Percentiles rank a stretch among this genome's conserved stretches.
phyloP scores from a whole-genome alignment of 2,888 invertebrate species.

The Erannis defoliaria region DNA sequence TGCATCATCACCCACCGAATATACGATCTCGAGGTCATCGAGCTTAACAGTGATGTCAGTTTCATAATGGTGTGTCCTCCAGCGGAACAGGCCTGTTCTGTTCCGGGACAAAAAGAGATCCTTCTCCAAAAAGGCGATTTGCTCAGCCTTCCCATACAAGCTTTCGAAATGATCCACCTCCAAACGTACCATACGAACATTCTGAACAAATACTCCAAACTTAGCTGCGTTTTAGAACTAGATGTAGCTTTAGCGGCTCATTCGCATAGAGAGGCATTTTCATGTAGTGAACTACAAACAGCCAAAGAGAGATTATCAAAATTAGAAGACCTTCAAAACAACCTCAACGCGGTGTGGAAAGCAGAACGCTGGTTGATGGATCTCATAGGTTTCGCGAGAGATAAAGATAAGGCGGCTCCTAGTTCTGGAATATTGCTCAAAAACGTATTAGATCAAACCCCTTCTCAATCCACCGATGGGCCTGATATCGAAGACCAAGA shows the following conservation, averaged over 20 bases:
- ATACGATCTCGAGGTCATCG: slow-evolving; percentile 97
- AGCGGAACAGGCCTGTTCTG: slow-evolving; percentile 96
- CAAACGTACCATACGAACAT: slow-evolving; percentile 97
- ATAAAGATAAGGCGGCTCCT: slow-evolving; percentile 83
- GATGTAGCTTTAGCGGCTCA: slow-evolving; percentile 97
- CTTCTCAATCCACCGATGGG: slow-evolving; percentile 63
- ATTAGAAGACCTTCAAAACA: slow-evolving; percentile 94
- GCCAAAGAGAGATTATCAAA: slow-evolving; percentile 94
- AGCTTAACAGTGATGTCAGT: slow-evolving; percentile 95
- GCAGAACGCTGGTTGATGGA: slow-evolving; percentile 98
- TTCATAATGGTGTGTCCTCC: slow-evolving; percentile 97
- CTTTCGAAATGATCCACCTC: slow-evolving; percentile 97
- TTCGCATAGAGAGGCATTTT: slow-evolving; percentile 97
- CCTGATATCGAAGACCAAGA: slow-evolving; percentile 77
- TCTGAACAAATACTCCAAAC: slow-evolving; percentile 95
- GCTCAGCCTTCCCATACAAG: slow-evolving; percentile 96
- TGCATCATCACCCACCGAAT: slow-evolving; percentile 92
- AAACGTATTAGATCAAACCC: slow-evolving; percentile 72
- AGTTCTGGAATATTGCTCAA: slow-evolving; percentile 83
- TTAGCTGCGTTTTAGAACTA: slow-evolving; percentile 97
- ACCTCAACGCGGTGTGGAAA: slow-evolving; percentile 96
- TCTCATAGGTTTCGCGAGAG: slow-evolving; percentile 96
- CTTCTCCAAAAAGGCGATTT: slow-evolving; percentile 94
- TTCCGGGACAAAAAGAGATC: slow-evolving; percentile 94
- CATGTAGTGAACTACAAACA: slow-evolving; percentile 93